phyloP scores from a whole-genome alignment of 2,888 invertebrate genomes.

The Eilema caniola region DNA sequence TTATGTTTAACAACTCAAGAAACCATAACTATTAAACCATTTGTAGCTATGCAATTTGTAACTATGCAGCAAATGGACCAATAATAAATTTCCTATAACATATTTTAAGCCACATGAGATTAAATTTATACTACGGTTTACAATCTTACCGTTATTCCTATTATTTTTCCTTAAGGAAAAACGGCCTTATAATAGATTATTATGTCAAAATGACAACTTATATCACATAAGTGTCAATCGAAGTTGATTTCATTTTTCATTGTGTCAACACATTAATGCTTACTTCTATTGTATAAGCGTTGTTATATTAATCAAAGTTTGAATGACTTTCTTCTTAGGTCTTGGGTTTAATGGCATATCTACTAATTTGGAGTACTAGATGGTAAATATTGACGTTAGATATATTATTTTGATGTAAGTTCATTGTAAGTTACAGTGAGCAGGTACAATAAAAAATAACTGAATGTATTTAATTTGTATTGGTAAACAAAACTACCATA shows the following conservation, averaged over 20 bases:
- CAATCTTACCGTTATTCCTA: slow-evolving; percentile 5
- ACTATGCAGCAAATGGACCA: background rate
- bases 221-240: slow-evolving; percentile 5
- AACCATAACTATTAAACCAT: too few species aligned
- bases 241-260: slow-evolving; percentile 6
- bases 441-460: too few species aligned
- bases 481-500: too few species aligned
- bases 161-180: slow-evolving; percentile 21
- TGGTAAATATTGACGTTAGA: too few species aligned
- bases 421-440: too few species aligned
- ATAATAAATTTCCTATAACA: slow-evolving; percentile 7
- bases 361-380: background rate
- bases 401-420: too few species aligned
- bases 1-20: background rate
- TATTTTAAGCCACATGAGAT: background rate
- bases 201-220: slow-evolving; percentile 14
- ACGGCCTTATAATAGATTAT: slow-evolving; percentile 8
- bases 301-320: background rate
- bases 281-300: background rate
- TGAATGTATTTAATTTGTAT: too few species aligned
- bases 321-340: too few species aligned
- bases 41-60: too few species aligned
- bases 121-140: background rate
- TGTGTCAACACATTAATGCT: background rate
- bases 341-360: background rate